Evolutionary conservation across 2,888 invertebrate species (phyloP).

Genomic region (Heteropelma amictum): DNA sequence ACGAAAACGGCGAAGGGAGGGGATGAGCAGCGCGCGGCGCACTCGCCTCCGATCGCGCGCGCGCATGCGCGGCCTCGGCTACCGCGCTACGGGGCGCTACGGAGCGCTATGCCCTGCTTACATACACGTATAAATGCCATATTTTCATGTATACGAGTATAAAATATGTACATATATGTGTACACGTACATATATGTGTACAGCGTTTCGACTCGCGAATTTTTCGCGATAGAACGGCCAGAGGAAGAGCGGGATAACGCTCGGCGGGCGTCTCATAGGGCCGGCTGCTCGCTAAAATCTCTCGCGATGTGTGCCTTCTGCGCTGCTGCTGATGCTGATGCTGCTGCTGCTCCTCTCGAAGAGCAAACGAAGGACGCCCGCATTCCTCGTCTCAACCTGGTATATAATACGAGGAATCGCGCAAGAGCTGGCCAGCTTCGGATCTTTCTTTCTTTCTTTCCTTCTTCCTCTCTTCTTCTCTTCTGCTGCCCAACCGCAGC

Average conservation of each 20-base stretch:
- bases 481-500: not conserved
- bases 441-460: constrained; percentile 46
- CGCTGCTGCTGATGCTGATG: constrained; percentile 62
- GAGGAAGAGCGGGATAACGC: constrained; percentile 65
- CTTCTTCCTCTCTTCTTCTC: constrained; percentile 32
- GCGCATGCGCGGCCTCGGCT: too few relatives aligned
- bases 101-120: too few relatives aligned
- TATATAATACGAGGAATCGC: constrained; percentile 77
- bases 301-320: too few relatives aligned
- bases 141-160: too few relatives aligned
- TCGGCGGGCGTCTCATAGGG: constrained; percentile 46
- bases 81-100: too few relatives aligned
- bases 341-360: constrained; percentile 68
- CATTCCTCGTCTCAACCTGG: constrained; percentile 77
- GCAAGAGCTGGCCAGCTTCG: constrained; percentile 44
- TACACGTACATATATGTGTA: not conserved
- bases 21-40: too few relatives aligned
- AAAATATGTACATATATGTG: not conserved
- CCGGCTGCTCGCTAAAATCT: constrained; percentile 34
- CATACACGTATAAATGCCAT: too few relatives aligned
- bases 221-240: constrained; percentile 41
- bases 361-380: constrained; percentile 77
- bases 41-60: too few relatives aligned
- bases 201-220: not conserved
- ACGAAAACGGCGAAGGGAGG: too few relatives aligned